Evolutionary conservation across 1,140 invertebrate genomes (phyloP).

Genomic region (Limonius californicus): DNA sequence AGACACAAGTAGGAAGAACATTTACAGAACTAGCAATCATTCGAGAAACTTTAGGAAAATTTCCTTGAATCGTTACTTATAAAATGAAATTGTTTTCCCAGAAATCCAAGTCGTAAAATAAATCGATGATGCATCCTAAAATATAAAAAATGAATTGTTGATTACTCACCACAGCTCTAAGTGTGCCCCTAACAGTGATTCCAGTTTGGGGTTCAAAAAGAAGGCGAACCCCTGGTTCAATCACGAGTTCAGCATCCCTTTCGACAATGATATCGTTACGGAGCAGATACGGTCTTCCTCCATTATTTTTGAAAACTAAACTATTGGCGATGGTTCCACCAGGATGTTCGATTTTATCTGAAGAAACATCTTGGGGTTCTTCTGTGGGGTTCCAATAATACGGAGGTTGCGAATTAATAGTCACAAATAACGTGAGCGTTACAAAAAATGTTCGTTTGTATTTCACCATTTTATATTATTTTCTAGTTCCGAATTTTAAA

Average conservation of each 20-base stretch:
- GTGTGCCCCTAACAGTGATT: constrained; percentile 81
- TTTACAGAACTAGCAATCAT: too few species aligned
- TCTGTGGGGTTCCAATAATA: background rate
- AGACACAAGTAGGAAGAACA: too few species aligned
- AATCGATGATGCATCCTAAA: too few species aligned
- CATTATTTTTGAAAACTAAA: constrained; percentile 56
- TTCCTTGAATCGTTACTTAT: too few species aligned
- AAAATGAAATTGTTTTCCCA: too few species aligned
- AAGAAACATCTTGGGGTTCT: background rate
- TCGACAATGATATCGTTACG: constrained; percentile 78
- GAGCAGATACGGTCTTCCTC: constrained; percentile 67
- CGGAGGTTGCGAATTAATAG: background rate
- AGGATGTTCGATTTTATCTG: constrained; percentile 55
- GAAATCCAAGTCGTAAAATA: too few species aligned
- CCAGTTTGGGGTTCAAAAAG: constrained; percentile 85
- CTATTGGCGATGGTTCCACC: constrained; percentile 58
- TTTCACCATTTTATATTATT: constrained; percentile 4
- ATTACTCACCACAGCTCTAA: constrained; percentile 82
- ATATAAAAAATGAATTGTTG: too few species aligned
- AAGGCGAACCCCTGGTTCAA: constrained; percentile 83
- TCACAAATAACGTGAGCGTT: background rate
- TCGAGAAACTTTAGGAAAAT: too few species aligned
- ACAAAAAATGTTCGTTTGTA: constrained; percentile 2
- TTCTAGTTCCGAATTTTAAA: background rate
- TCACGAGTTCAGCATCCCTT: constrained; percentile 65